Base-by-base conservation (phyloP, 2,113 vertebrate species). In the Onychorhynchus coronatus region DNA sequence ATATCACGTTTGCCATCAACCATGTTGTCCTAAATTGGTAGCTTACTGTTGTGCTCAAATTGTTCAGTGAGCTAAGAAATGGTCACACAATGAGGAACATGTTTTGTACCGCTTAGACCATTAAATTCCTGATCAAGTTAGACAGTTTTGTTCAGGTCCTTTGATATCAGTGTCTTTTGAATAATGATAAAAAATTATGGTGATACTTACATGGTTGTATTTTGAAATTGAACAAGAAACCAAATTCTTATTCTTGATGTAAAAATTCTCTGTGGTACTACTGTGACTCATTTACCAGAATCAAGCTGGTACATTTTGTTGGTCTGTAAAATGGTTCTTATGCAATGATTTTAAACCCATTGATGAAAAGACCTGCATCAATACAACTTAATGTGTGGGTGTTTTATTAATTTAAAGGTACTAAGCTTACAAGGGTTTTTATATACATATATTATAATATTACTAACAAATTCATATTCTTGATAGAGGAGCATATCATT, bases 261-360 rank as follows among this genome's bases (percentile, higher is more conserved):
- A 13, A 23, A 79, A 39, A 8, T 68, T 67, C 9, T 53, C 2
- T 53, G 35, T 46, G 30, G 12, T 44, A 24, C 8, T 27, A 6
- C n/a, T 52, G 17, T 1, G 1, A 56, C 12, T 22, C 14, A 24
- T 66, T n/a, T 53, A 16, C 9, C 20, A 41, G 52, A 55, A 79
- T 0, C 2, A 76, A 11, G 8, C 11, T 5, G 23, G 3, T 11
- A 31, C 1, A 5, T 55, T 86, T 73, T 50, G 8, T 19, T 56
- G 20, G 4, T 42, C 39, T 72, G 23, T 39, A 7, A 52, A 25
- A 44, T 47, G 12, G 19, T 67, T 75, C 18, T 31, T 39, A 1
- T 27, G 14, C n/a, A 10, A 13, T 16, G 16, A 52, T 47, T 93
- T 47, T 70, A 47, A 50, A 56, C 23, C 39, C 11, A 24, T 1